phyloP scores from a whole-genome alignment of 2,797 vertebrate species.

The Pangasius larnaudii region DNA sequence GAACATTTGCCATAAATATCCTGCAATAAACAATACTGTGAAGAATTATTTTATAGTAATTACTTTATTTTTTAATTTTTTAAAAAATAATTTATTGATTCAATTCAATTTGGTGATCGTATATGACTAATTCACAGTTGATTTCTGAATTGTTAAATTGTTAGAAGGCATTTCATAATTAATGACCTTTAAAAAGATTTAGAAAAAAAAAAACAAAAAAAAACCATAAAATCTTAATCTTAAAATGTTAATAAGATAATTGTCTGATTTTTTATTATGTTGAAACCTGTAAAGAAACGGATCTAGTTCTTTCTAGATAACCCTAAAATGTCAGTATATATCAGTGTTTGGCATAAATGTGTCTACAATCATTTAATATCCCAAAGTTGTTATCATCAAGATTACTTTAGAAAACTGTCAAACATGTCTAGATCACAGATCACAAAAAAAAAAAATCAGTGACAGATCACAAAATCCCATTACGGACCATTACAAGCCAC shows the following conservation, averaged over 20 bases:
- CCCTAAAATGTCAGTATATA: background rate
- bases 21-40: background rate
- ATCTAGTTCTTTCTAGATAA: background rate
- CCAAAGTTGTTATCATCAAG: background rate
- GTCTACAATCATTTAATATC: background rate
- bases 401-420: background rate
- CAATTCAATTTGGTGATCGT: background rate
- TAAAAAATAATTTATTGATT: background rate
- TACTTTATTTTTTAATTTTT: too few species aligned
- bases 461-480: background rate
- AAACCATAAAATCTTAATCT: background rate
- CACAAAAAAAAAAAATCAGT: background rate
- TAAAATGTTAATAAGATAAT: background rate
- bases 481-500: background rate
- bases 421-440: background rate
- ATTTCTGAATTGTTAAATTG: background rate
- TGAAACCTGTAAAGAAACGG: background rate
- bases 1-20: too few species aligned
- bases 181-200: background rate
- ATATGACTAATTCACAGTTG: background rate
- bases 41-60: background rate
- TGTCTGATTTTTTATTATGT: too few species aligned
- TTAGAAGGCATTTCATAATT: background rate
- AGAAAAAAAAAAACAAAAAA: background rate
- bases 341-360: background rate